Evolutionary conservation across 2,113 vertebrate genomes (phyloP).

Genomic region (Calypte anna): DNA sequence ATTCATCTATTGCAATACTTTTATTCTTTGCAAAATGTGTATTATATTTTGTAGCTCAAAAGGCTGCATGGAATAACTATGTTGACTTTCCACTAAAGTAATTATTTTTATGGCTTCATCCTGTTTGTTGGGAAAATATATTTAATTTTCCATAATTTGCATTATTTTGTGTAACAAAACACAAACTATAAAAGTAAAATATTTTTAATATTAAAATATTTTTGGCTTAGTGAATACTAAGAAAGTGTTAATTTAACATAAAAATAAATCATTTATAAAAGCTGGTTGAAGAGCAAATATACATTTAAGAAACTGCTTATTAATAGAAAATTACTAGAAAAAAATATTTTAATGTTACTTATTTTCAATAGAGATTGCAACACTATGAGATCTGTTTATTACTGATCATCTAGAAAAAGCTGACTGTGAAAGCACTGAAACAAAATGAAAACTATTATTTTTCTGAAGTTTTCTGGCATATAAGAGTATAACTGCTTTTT

Average conservation of each 20-base stretch:
- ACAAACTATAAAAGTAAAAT: not conserved
- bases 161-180: not conserved
- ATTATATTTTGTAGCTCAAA: not conserved
- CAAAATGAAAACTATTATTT: not conserved
- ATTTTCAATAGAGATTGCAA: not conserved
- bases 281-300: not conserved
- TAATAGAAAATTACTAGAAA: not conserved
- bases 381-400: not conserved
- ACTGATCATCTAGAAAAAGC: not conserved
- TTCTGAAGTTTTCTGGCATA: not conserved
- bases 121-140: not conserved
- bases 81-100: not conserved
- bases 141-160: not conserved
- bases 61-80: not conserved
- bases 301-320: not conserved
- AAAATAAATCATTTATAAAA: not conserved
- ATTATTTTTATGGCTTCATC: not conserved
- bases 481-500: not conserved
- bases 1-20: not conserved
- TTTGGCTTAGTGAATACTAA: not conserved
- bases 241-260: not conserved
- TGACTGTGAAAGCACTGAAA: not conserved
- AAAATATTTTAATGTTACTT: not conserved
- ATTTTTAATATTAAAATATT: not conserved
- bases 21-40: not conserved